Conservation (phyloP, 2,888 invertebrate genomes). For the Chironomus tentans region DNA sequence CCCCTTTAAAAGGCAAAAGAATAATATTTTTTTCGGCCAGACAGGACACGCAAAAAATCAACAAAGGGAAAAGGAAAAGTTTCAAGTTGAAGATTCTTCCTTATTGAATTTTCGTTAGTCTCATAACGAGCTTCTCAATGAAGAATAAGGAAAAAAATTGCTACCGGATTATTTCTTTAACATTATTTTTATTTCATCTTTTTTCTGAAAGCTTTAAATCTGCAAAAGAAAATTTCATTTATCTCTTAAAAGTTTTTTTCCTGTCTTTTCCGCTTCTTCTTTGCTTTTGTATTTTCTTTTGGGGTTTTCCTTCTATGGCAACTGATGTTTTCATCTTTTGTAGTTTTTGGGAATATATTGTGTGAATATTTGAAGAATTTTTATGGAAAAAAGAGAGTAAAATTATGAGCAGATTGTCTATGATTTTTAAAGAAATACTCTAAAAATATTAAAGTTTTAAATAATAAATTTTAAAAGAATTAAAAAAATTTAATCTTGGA, state of each 20-base stretch:
- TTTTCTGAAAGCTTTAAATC: constrained; percentile 24
- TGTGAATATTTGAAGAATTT: not conserved
- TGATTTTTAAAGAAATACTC: too few relatives aligned
- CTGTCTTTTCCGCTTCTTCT: too few relatives aligned
- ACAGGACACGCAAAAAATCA: not conserved
- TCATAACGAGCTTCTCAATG: not conserved
- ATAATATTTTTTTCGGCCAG: not conserved
- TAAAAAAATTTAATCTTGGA: too few relatives aligned
- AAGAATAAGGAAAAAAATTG: not conserved
- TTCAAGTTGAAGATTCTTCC: constrained; percentile 1
- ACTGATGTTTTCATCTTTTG: too few relatives aligned
- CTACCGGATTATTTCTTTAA: constrained; percentile 14
- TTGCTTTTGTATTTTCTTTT: too few relatives aligned
- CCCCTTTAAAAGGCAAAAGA: not conserved
- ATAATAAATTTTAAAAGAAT: not conserved
- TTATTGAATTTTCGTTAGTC: not conserved
- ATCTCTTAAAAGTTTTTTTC: constrained; percentile 17
- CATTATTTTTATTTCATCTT: not conserved
- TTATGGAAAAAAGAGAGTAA: too few relatives aligned
- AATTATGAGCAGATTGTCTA: not conserved
- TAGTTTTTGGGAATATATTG: too few relatives aligned
- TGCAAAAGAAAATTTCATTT: constrained; percentile 21
- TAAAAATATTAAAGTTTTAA: too few relatives aligned
- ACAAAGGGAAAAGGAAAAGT: not conserved
- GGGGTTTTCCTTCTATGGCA: too few relatives aligned